Conservation (phyloP, 1,140 invertebrate species). For the Galleria mellonella region DNA sequence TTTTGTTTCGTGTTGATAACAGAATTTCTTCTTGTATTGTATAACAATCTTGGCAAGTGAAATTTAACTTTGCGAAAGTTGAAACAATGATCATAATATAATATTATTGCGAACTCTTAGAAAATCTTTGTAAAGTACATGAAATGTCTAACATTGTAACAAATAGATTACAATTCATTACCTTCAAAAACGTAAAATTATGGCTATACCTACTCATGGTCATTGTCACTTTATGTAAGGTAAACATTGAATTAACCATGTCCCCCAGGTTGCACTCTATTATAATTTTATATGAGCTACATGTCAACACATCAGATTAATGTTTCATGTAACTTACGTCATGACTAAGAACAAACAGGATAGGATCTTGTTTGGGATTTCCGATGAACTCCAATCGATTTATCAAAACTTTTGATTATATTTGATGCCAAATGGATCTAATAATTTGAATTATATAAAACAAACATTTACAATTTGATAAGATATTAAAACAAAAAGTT, state of each 20-base stretch:
- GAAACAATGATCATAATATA: too few relatives aligned
- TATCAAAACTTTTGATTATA: too few relatives aligned
- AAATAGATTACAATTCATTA: too few relatives aligned
- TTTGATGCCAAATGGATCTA: too few relatives aligned
- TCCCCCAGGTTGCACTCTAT: conserved; percentile 17
- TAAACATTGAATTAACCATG: conserved; percentile 57
- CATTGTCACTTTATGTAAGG: conserved; percentile 27
- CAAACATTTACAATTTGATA: neutral
- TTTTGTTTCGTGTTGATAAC: conserved; percentile 21
- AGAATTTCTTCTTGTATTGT: conserved; percentile 1
- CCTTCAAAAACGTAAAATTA: too few relatives aligned
- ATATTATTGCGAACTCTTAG: too few relatives aligned
- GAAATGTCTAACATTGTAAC: too few relatives aligned
- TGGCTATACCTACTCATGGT: conserved; percentile 18
- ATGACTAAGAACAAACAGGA: neutral
- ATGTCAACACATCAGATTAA: conserved; percentile 25
- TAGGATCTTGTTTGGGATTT: neutral
- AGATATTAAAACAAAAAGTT: too few relatives aligned
- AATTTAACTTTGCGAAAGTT: too few relatives aligned
- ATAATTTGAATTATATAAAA: neutral
- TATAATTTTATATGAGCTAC: conserved; percentile 48
- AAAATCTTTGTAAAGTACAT: too few relatives aligned
- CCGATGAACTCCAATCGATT: too few relatives aligned
- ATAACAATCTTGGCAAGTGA: neutral
- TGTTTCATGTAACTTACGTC: conserved; percentile 5